Base-by-base conservation (phyloP, 1,140 invertebrate species). In the Brachionus plicatilis region DNA sequence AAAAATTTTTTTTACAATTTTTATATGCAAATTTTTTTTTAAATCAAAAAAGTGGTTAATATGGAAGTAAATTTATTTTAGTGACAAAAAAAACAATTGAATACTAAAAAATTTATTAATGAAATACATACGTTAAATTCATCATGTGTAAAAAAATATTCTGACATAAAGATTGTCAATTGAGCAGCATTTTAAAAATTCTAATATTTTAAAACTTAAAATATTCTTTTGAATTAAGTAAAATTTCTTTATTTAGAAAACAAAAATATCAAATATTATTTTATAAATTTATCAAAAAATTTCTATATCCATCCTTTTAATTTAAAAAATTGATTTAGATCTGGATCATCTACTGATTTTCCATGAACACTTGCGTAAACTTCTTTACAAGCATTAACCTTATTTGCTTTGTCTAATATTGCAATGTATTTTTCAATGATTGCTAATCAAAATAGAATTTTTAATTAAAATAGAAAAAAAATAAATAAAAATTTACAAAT, bases 291-390 rank as follows among this genome's bases (percentile, higher is more conserved):
- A 14, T 50, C 45, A 11, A 2, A 50, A 50, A 12, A 29, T 9
- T 45, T 53, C 29, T 79, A 80, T 24, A 80, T 50, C 79, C 79
- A 82, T 82, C 79, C 79, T 82, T 82, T 82, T 8, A 82, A 37
- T 68, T 82, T 82, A 29, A 82, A 82, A 60, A 82, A 82, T 65
- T 82, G 79, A 14, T 45, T 1, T n/a, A 82, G 33, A 27, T 82
- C 79, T 27, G 79, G 50, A 20, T 82, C 79, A 27, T 82, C 79
- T 24, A 41, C 27, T 33, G 79, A 60, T 47, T 65, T 82, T 41
- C 43, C 37, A 37, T 82, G 79, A 14, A 82, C 79, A 27, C 20
- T 47, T 8, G 79, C 79, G 29, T 82, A 82, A 33, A 82, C 65
- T 68, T 82, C 53, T 82, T 47, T 82, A 47, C 79, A 82, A 24